Conservation (phyloP, 2,888 invertebrate genomes). For the Tholera decimalis region DNA sequence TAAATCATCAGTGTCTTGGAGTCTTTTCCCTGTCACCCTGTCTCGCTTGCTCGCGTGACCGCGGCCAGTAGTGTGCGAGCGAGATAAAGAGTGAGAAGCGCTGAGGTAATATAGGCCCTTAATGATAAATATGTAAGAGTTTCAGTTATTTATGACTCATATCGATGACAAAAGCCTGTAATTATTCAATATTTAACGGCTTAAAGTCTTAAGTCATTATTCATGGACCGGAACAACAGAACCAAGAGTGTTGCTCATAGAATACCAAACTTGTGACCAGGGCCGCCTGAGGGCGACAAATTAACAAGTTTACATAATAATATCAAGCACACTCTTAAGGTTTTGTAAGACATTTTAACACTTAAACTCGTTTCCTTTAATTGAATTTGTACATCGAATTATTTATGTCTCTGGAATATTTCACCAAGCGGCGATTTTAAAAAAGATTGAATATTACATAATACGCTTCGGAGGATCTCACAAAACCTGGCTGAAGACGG, state of each 20-base stretch:
- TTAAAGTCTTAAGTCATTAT: constrained; percentile 20
- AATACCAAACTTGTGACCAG: constrained; percentile 26
- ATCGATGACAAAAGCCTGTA: constrained; percentile 34
- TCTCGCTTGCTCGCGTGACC: no score
- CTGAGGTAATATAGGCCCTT: no score
- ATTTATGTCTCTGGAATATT: constrained; percentile 39
- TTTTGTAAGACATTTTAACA: constrained; percentile 54
- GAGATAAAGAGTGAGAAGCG: no score
- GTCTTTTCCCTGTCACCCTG: no score
- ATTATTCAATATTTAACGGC: constrained; percentile 27
- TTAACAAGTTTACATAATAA: constrained; percentile 20
- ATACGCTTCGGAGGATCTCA: no score
- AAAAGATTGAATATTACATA: background rate
- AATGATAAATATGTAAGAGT: background rate
- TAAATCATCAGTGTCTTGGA: no score
- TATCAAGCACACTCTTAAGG: constrained; percentile 35
- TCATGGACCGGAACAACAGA: constrained; percentile 7
- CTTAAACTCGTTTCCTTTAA: constrained; percentile 57
- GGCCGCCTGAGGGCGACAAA: constrained; percentile 35
- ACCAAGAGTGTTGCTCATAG: constrained; percentile 25
- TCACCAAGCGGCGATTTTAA: background rate
- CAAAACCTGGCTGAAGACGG: no score
- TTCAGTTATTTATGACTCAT: constrained; percentile 33
- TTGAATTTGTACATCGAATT: constrained; percentile 57
- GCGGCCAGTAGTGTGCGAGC: no score